Conservation (phyloP, 2,113 vertebrate genomes). For the Pluvialis apricaria region DNA sequence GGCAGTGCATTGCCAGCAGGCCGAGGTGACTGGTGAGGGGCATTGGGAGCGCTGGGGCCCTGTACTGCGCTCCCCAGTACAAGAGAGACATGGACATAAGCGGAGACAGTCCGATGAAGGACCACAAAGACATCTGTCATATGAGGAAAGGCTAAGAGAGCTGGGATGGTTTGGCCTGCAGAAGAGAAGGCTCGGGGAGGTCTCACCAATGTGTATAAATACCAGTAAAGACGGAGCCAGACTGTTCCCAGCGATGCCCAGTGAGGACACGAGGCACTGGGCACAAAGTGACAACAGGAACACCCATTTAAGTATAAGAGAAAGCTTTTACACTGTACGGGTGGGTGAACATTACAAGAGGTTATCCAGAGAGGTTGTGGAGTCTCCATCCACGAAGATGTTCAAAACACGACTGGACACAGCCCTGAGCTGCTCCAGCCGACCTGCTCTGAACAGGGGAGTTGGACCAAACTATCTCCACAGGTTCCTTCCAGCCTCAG, state of each 20-base stretch:
- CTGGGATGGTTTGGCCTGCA: background rate
- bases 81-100: background rate
- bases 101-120: background rate
- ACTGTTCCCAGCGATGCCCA: background rate
- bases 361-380: background rate
- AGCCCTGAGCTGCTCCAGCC: background rate
- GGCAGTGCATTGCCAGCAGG: background rate
- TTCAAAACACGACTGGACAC: background rate
- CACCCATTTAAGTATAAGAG: no score
- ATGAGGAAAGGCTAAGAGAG: background rate
- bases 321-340: background rate
- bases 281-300: background rate
- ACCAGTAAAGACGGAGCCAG: background rate
- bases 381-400: background rate
- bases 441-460: background rate
- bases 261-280: fast-evolving
- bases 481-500: background rate
- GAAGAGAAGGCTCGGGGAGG: background rate
- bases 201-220: background rate
- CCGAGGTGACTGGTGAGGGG: background rate
- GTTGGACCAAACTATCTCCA: background rate
- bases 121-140: background rate
- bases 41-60: fast-evolving
- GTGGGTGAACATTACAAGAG: background rate
- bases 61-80: no score